Percentiles rank a stretch among this genome's conserved stretches.
Evolutionary conservation across 2,888 invertebrate species (phyloP).

Genomic region (Endotricha flammealis): DNA sequence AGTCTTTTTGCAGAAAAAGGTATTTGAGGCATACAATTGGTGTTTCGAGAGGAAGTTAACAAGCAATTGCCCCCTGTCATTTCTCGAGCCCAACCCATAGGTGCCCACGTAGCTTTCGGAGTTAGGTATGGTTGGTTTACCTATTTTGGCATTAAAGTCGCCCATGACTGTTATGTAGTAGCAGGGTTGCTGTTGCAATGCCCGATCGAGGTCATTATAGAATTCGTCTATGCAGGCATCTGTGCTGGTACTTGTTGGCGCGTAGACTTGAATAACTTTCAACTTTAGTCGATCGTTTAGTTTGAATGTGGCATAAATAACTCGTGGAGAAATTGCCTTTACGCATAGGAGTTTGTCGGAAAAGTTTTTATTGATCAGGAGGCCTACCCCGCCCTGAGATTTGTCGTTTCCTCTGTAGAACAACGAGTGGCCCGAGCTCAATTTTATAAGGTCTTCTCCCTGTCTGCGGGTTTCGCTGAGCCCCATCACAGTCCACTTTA

Average conservation of each 20-base stretch:
- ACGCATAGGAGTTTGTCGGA: background rate
- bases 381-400: background rate
- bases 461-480: background rate
- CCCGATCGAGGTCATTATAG: background rate
- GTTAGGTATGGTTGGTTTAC: background rate
- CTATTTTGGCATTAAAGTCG: background rate
- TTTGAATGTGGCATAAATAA: background rate
- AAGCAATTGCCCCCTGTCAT: background rate
- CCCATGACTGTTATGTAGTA: background rate
- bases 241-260: background rate
- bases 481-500: background rate
- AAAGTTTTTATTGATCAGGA: background rate
- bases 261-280: background rate
- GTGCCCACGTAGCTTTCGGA: background rate
- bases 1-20: background rate
- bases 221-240: background rate
- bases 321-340: background rate
- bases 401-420: background rate
- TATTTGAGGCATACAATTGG: background rate
- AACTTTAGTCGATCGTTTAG: background rate
- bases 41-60: background rate
- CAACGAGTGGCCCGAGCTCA: background rate
- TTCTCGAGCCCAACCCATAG: background rate
- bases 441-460: background rate
- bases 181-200: background rate